phyloP scores from a whole-genome alignment of 2,797 vertebrate species.

The Euphonia xanthogaster region DNA sequence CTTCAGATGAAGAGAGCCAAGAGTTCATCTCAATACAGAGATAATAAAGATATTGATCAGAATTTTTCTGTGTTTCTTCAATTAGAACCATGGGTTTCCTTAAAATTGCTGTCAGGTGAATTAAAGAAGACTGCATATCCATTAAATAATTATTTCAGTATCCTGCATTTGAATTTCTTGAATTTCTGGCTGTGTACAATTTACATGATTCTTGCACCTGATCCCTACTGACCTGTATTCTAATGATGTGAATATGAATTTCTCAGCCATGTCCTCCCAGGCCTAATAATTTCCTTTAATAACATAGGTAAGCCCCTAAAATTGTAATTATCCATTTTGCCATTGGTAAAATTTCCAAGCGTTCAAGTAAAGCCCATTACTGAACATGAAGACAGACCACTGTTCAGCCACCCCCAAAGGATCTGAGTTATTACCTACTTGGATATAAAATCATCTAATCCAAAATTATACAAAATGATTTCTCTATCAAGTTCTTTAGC shows the following conservation, averaged over 20 bases:
- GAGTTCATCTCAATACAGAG: background rate
- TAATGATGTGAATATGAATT: background rate
- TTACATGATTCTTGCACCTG: background rate
- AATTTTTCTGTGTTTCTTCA: background rate
- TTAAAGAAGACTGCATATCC: background rate
- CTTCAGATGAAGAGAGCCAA: background rate
- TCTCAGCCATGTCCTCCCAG: background rate
- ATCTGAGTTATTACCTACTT: background rate
- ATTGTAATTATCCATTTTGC: slow-evolving; percentile 27
- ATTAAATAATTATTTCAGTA: background rate
- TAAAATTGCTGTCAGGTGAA: background rate
- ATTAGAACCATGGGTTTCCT: background rate
- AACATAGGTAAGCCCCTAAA: background rate
- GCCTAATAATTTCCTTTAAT: background rate
- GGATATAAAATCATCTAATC: background rate
- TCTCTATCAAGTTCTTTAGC: background rate
- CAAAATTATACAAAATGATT: background rate
- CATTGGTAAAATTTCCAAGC: background rate
- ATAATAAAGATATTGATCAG: background rate
- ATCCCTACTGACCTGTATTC: background rate
- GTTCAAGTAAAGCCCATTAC: background rate
- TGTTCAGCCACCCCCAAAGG: background rate
- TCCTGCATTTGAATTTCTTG: background rate
- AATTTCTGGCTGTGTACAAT: background rate
- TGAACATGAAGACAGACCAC: background rate